phyloP scores from a whole-genome alignment of 1,140 invertebrate genomes.

The Drosophila burlai region DNA sequence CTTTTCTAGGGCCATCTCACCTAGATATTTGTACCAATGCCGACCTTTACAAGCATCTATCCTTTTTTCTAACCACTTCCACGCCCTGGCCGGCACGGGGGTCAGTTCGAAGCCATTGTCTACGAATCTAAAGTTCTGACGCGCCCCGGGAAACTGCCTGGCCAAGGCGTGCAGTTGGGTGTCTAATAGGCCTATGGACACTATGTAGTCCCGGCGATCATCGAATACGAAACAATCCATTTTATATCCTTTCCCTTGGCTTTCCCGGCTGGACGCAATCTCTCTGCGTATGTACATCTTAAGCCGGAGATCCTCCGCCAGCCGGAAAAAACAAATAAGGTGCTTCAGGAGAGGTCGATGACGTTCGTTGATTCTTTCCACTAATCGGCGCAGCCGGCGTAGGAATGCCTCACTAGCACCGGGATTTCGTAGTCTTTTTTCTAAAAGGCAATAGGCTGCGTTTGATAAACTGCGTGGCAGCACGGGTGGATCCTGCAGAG shows the following conservation, averaged over 20 bases:
- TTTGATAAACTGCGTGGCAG: neutral
- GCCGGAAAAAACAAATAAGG: neutral
- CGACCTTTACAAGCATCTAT: too few species aligned
- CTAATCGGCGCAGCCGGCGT: fast-evolving
- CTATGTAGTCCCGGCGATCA: neutral
- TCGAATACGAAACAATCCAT: neutral
- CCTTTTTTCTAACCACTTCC: neutral
- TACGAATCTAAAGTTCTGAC: neutral
- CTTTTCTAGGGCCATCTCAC: too few species aligned
- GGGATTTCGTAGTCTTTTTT: neutral
- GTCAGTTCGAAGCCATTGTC: neutral
- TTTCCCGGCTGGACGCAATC: neutral
- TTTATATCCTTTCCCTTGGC: too few species aligned
- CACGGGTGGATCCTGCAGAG: neutral
- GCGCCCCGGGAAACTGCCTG: neutral
- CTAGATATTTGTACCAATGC: too few species aligned
- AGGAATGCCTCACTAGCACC: neutral
- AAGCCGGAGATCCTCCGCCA: neutral
- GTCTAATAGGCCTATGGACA: neutral
- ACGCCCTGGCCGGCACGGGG: neutral
- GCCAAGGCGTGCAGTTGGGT: neutral
- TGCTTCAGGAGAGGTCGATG: fast-evolving
- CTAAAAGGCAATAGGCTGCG: neutral
- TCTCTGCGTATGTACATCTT: neutral
- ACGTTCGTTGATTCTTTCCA: neutral